phyloP scores from a whole-genome alignment of 1,140 invertebrate genomes.

The Eriosoma lanigerum region DNA sequence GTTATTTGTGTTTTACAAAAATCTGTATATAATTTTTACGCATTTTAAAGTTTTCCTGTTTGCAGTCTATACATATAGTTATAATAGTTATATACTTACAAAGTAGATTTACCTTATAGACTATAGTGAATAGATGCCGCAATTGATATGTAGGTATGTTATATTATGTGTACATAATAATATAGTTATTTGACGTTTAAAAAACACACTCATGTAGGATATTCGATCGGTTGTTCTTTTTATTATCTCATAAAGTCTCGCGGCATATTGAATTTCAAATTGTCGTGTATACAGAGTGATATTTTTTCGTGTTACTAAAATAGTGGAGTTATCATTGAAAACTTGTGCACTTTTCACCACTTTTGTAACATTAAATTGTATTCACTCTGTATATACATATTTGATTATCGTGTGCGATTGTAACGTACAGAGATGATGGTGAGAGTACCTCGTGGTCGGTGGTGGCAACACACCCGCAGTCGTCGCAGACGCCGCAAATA shows the following conservation, averaged over 20 bases:
- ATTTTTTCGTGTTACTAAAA: background rate
- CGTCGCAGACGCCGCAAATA: too few relatives aligned
- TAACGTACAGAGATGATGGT: background rate
- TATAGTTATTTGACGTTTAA: background rate
- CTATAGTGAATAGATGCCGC: too few relatives aligned
- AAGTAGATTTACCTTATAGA: too few relatives aligned
- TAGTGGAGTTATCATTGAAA: too few relatives aligned
- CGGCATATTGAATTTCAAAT: background rate
- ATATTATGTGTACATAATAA: background rate
- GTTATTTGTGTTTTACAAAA: too few relatives aligned
- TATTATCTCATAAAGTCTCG: background rate
- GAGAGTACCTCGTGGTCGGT: background rate
- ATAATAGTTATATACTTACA: too few relatives aligned
- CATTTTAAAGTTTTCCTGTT: too few relatives aligned
- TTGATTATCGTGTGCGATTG: slow-evolving; percentile 2
- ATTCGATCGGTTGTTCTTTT: slow-evolving; percentile 17
- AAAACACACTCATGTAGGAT: background rate
- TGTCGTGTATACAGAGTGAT: background rate
- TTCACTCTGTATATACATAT: background rate
- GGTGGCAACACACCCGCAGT: background rate
- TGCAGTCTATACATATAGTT: too few relatives aligned
- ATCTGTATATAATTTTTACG: too few relatives aligned
- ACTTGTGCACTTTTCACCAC: too few relatives aligned
- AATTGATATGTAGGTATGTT: too few relatives aligned
- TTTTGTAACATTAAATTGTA: too few relatives aligned